These are phyloP conservation scores for Alectura lathami DNA, from an alignment of 2,113 vertebrate species.

Conservation along the genomic window DNA sequence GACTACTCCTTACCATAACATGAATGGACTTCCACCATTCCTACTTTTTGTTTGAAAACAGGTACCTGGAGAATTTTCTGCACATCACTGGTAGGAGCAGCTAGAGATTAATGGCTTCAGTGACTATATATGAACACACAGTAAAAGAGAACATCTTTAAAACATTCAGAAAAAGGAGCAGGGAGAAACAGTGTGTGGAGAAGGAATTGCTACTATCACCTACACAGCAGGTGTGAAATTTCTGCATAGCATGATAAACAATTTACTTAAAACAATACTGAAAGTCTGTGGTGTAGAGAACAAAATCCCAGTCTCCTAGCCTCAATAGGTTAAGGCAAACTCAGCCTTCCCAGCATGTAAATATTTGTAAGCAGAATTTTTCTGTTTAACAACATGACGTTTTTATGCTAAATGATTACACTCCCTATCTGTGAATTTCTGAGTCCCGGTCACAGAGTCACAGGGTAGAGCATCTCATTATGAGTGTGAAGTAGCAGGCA, in stretches of 20 bases:
- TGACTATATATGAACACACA: neutral
- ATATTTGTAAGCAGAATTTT: neutral
- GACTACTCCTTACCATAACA: neutral
- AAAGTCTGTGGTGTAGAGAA: neutral
- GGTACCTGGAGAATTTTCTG: neutral
- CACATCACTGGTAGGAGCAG: neutral
- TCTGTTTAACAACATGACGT: neutral
- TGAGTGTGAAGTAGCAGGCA: neutral
- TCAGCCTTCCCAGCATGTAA: neutral
- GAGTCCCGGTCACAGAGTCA: neutral
- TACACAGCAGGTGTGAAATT: neutral
- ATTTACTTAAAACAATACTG: neutral
- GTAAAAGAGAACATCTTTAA: neutral
- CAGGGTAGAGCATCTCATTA: neutral
- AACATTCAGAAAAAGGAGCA: neutral
- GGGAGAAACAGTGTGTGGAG: neutral
- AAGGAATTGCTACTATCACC: neutral
- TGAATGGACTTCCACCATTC: neutral
- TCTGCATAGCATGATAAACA: neutral
- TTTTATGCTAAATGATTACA: neutral
- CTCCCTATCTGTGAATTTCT: neutral
- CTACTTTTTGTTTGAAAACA: neutral
- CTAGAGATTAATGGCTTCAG: neutral
- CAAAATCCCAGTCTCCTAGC: neutral
- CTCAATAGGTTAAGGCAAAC: neutral